Base-by-base conservation (phyloP, 2,888 invertebrate genomes). In the Hydroisotoma schaefferi region DNA sequence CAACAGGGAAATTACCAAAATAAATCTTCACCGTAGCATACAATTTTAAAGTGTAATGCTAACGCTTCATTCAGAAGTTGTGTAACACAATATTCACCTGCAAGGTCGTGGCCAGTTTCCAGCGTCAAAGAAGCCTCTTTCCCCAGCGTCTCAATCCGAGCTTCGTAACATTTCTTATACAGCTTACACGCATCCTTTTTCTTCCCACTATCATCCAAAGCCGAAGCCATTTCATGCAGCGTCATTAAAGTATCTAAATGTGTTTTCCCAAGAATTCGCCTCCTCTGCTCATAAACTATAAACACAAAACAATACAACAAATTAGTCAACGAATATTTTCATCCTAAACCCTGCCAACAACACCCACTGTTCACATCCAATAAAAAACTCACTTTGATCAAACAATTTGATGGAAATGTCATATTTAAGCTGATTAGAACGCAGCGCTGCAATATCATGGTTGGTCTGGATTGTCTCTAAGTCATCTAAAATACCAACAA, bases 351-450 rank as follows among this genome's bases (percentile, higher is more conserved):
- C n/a, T n/a, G n/a, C n/a, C n/a, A n/a, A n/a, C n/a, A n/a, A n/a
- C n/a, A n/a, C n/a, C n/a, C n/a, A n/a, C n/a, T n/a, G n/a, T n/a
- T n/a, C n/a, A n/a, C n/a, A n/a, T n/a, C n/a, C n/a, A n/a, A n/a
- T n/a, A n/a, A n/a, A n/a, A n/a, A n/a, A n/a, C n/a, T n/a, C n/a
- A n/a, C n/a, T n/a, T 55, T 55, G 55, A 33, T 64, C 60, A 52
- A 64, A 61, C 20, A 64, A 38, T 28, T 61, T 52, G 20, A 63
- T 49, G 12, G 63, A 59, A 5, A 63, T 28, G 26, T 63, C 63
- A 44, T 63, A 63, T 43, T 63, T 63, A 22, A 56, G 59, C 23
- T 63, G 63, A 44, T 63, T 63, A 1, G 63, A 59, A 1, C 63
- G 51, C 3, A 59, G 53, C 12, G 63, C 59, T 20, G 56, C 63